Evolutionary conservation across 2,888 invertebrate genomes (phyloP), one percentile per base, ranked within the genome.

Genomic region (Cantharis flavilabris): DNA sequence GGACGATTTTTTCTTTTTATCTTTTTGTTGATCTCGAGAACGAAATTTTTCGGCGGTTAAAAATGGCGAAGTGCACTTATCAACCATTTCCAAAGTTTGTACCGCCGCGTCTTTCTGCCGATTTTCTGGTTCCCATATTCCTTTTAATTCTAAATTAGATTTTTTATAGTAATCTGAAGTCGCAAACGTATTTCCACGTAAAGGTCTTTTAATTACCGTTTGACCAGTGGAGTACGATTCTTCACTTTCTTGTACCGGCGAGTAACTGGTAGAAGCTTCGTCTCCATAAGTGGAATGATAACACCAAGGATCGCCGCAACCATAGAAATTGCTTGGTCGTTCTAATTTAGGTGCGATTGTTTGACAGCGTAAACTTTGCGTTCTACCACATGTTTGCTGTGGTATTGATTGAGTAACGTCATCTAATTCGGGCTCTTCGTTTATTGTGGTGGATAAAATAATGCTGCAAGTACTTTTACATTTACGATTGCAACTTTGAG

Each of bases 391-490:
- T 14, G 82, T 81, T 71, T 69, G 77, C 69, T 73, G 79, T 11
- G 28, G 71, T 71, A 71, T n/a, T 9, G 23, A 23, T n/a, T 20
- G 30, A 26, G 70, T 70, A 69, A 75, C 75, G 63, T 83, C 84
- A 76, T 84, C 83, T 23, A 87, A 84, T 81, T 83, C 83, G 75
- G 81, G 81, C 76, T 87, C 81, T 76, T 89, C 87, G 80, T 88
- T 86, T 62, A 89, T 85, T 79, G 89, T 90, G 3, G 90, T 89
- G 9, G 92, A 91, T 69, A 94, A 88, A 13, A 92, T 90, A 74
- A 94, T 94, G 84, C 91, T 93, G 84, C 93, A 94, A 0, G 93
- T 93, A 86, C 93, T 94, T 79, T 90, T 91, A 83, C 93, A 93
- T 76, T 90, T 88, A 5, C 90, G 86, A 80, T 89, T 89, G 80